Base-by-base conservation (phyloP, 1,140 invertebrate species). In the Sweltsa coloradensis region DNA sequence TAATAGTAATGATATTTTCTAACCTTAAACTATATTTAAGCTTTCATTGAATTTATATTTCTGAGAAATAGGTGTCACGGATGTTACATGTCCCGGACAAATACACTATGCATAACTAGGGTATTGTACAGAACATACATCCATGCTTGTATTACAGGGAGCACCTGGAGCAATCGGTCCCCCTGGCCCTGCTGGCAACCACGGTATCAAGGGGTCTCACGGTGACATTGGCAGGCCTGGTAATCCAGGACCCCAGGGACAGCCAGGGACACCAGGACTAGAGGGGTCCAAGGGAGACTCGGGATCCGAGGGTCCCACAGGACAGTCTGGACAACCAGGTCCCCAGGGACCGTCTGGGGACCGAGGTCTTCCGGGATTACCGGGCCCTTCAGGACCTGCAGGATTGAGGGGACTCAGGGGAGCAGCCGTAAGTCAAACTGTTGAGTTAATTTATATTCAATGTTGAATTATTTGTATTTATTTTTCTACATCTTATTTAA, bases 141-240 rank as follows among this genome's bases (percentile, higher is more conserved):
- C 3, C 9, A 3, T 37, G 25, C 50, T 21, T 45, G 21, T 43
- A 45, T 54, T 58, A 47, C 45, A 79, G 76, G 78, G 78, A 22
- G 68, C 67, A 50, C 68, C 79, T 61, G 82, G 81, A 41, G 64
- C 69, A 45, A 51, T 63, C 29, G 73, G 73, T 34, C 70, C 73
- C 34, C 61, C 73, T 37, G 83, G 83, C 40, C 60, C 71, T 25
- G 64, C 76, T 53, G 85, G 87, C 24, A 58, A 79, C 16, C 74
- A 78, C 6, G 89, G 89, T 49, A 68, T 77, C 34, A 86, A 85
- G 59, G 84, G 83, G 51, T 62, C 73, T 25, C 62, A 72, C 23
- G 89, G 89, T 43, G 80, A 89, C 51, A 62, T 71, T 22, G 89
- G 88, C 22, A 61, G 77, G 54, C 61, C 75, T 18, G 85, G 85